phyloP scores from a whole-genome alignment of 2,113 vertebrate genomes.

The Syrmaticus mikado region DNA sequence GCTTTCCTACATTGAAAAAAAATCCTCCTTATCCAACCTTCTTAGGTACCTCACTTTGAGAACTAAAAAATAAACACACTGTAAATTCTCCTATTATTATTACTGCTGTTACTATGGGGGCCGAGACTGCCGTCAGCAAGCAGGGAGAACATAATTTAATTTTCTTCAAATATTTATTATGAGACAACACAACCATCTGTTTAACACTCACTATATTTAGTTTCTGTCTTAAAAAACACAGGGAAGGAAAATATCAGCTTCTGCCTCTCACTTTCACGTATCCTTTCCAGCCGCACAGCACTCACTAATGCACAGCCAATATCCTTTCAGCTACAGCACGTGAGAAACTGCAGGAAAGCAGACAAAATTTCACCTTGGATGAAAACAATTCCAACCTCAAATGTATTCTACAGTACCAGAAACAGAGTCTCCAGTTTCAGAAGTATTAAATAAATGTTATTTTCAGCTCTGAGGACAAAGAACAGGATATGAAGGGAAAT shows the following conservation, averaged over 20 bases:
- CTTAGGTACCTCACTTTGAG: not conserved
- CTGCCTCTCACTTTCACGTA: conserved; percentile 5
- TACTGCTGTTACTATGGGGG: conserved; percentile 48
- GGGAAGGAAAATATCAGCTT: conserved; percentile 32
- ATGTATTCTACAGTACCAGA: not conserved
- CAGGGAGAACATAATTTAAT: conserved; percentile 51
- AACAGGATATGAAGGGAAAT: not conserved
- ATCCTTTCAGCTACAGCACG: not conserved
- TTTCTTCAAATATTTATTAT: conserved; percentile 70
- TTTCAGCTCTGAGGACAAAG: not conserved
- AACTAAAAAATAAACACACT: conserved; percentile 13
- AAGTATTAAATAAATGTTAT: not conserved
- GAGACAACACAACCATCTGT: conserved; percentile 43
- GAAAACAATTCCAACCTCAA: not conserved
- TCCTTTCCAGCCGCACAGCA: conserved; percentile 9
- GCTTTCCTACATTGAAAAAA: not conserved
- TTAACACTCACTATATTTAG: conserved; percentile 48
- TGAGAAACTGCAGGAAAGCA: not conserved
- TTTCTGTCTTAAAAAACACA: conserved; percentile 48
- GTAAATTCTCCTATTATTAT: conserved; percentile 43
- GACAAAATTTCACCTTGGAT: not conserved
- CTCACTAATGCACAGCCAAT: not conserved
- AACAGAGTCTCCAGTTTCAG: not conserved
- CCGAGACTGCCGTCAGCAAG: conserved; percentile 20
- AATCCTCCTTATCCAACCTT: not conserved